phyloP scores from a whole-genome alignment of 2,113 vertebrate species.

The Antidorcas marsupialis region DNA sequence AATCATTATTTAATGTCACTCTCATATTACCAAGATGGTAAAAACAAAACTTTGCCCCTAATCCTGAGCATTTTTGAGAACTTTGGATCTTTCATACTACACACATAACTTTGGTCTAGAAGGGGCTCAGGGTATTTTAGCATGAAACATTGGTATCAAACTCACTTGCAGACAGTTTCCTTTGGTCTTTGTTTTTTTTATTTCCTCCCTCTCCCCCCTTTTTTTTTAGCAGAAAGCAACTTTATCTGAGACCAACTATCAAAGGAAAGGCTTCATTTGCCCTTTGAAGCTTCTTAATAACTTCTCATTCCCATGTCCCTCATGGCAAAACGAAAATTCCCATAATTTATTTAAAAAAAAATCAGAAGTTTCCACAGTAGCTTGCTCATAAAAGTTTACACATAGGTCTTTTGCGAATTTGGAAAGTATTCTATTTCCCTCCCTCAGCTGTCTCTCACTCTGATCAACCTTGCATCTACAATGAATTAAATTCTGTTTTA shows the following conservation, averaged over 20 bases:
- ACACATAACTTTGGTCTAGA: neutral
- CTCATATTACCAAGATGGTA: neutral
- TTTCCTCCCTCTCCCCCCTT: neutral
- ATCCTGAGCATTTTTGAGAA: neutral
- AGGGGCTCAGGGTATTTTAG: neutral
- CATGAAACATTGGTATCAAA: neutral
- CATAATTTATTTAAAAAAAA: neutral
- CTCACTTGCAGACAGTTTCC: neutral
- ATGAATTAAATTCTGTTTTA: neutral
- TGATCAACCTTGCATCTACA: slow-evolving; percentile 15
- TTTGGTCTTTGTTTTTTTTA: neutral
- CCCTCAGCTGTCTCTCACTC: neutral
- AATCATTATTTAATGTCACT: neutral
- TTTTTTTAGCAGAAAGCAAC: neutral
- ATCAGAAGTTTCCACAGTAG: slow-evolving; percentile 33
- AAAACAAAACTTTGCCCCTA: neutral
- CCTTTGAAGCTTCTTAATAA: slow-evolving; percentile 28
- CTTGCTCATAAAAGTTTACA: neutral
- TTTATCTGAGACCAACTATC: slow-evolving; percentile 27
- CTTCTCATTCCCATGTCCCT: slow-evolving; percentile 5
- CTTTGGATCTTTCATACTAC: neutral
- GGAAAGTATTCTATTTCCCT: neutral
- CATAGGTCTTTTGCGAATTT: slow-evolving; percentile 7
- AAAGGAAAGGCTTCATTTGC: slow-evolving; percentile 21
- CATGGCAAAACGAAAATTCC: neutral